These are phyloP conservation scores for Anoplolepis gracilipes DNA, from an alignment of 1,140 invertebrate species.

Conservation along the genomic window DNA sequence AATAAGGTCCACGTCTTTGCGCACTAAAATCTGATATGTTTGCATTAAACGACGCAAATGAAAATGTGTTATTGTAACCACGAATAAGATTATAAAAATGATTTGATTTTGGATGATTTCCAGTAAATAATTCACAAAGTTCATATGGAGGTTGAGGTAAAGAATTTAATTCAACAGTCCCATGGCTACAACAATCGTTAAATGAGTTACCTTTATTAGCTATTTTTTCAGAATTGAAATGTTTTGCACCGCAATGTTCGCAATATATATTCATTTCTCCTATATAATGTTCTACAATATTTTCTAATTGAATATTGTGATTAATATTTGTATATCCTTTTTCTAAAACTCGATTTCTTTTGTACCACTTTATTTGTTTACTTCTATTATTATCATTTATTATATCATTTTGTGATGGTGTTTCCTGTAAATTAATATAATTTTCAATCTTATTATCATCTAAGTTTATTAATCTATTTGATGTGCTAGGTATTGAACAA, in stretches of 20 bases:
- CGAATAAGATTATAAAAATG: constrained; percentile 21
- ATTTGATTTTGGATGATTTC: not conserved
- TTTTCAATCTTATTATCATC: not conserved
- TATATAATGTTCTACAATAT: constrained; percentile 3
- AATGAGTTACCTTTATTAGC: not conserved
- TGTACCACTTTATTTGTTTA: not conserved
- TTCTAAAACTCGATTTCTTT: not conserved
- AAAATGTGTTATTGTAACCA: constrained; percentile 10
- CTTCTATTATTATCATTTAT: not conserved
- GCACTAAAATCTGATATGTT: not conserved
- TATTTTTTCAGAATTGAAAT: constrained; percentile 12
- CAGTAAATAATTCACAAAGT: not conserved
- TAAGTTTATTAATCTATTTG: not conserved
- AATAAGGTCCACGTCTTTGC: not conserved
- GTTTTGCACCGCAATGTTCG: not conserved
- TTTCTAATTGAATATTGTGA: not conserved
- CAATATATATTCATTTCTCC: constrained; percentile 8
- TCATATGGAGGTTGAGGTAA: not conserved
- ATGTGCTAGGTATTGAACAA: not conserved
- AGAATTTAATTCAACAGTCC: not conserved
- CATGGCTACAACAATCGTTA: constrained; percentile 12
- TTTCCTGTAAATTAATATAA: not conserved
- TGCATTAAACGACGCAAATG: constrained; percentile 14
- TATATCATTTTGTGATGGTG: not conserved
- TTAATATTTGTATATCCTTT: not conserved